Percentiles rank a stretch among this genome's conserved stretches.
Evolutionary conservation across 1,140 invertebrate species (phyloP).

Genomic region (Cyrtorhinus lividipennis): DNA sequence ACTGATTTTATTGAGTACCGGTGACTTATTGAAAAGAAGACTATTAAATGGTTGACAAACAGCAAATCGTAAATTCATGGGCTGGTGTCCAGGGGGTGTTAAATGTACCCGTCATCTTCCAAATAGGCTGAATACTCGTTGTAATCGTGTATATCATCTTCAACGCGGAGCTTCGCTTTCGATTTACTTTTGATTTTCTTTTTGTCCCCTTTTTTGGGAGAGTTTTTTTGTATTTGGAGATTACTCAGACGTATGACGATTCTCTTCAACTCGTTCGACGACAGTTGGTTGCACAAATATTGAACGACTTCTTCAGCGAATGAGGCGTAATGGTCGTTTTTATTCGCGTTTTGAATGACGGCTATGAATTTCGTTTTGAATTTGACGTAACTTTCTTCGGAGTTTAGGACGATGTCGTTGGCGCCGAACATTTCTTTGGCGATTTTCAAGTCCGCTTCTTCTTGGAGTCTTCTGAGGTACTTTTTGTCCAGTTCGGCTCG

Average conservation of each 20-base stretch:
- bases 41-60: background rate
- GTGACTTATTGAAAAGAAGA: background rate
- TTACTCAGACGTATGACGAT: constrained; percentile 63
- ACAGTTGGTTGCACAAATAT: constrained; percentile 56
- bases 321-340: constrained; percentile 51
- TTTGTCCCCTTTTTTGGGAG: constrained; percentile 48
- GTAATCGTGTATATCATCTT: constrained; percentile 43
- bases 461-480: constrained; percentile 59
- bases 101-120: constrained; percentile 4
- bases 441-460: constrained; percentile 68
- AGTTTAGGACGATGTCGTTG: constrained; percentile 42
- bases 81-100: background rate
- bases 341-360: constrained; percentile 52
- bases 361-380: constrained; percentile 54
- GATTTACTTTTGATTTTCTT: constrained; percentile 47
- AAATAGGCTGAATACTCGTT: constrained; percentile 16
- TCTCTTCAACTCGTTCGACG: constrained; percentile 58
- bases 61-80: background rate
- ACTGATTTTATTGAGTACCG: background rate
- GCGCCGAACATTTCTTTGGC: constrained; percentile 61
- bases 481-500: constrained; percentile 47
- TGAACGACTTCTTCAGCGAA: constrained; percentile 68
- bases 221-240: constrained; percentile 64
- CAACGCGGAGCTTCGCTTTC: constrained; percentile 51
- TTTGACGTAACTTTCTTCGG: constrained; percentile 64